Base-by-base conservation (phyloP, 1,140 invertebrate species). In the Micrasema minimum region DNA sequence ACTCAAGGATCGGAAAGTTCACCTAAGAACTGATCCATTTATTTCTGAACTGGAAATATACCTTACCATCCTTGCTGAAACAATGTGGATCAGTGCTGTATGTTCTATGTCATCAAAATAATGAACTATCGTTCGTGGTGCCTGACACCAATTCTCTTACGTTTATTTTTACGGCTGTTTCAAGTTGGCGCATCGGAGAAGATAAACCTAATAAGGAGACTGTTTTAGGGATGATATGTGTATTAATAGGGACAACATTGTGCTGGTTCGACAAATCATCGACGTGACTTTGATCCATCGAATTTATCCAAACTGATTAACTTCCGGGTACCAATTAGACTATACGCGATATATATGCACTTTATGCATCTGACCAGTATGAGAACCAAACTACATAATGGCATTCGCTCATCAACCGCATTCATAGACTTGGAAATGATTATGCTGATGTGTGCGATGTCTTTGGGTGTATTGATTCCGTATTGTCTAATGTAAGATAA, bases 131-230 rank as follows among this genome's bases (percentile, higher is more conserved):
- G 0, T 75, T 90, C 23, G 86, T 88, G 18, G 85, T 90, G 20
- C 89, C 89, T 14, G 83, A 90, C 16, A 84, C 88, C 41, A 90
- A 90, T 82, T 89, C 89, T 2, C 77, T 90, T 22, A 89, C 88
- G 26, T 90, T 91, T 77, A 79, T 87, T 0, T 86, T 89, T 75
- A 91, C 89, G 41, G 88, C 87, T 1, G 72, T 90, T 9, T 83
- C 84, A 20, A 88, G 88, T 1, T 85, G 82, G 77, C 74, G 86
- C 9, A 73, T 90, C 18, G 88, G 88, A 4, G 89, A 90, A 79
- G 78, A 82, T 37, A 46, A 79, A 20, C 83, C 84, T 0, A 80
- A 80, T 5, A 83, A 75, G 78, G 82, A 78, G 74, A 81, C 81
- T 0, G 79, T 81, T 51, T 55, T 81, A 5, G 84, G 82, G 69